Conservation (phyloP, 1,140 invertebrate genomes). For the Charaxes varanes region DNA sequence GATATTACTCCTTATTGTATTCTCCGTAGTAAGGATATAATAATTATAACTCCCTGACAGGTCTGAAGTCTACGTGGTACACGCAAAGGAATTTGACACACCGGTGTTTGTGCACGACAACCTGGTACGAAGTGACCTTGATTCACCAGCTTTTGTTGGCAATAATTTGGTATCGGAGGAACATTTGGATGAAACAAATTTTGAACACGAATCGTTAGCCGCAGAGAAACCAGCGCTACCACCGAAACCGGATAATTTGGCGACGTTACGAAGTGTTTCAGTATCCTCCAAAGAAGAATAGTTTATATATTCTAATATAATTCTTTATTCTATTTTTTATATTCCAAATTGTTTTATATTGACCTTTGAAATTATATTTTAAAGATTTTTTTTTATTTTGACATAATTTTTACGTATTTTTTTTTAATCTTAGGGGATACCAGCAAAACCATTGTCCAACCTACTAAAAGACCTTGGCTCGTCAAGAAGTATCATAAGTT, state of each 20-base stretch:
- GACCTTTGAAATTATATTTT: background rate
- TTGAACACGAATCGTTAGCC: background rate
- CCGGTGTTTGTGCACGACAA: background rate
- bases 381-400: no score
- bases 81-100: no score
- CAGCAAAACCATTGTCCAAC: no score
- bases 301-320: conserved; percentile 1
- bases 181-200: background rate
- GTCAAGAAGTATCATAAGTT: no score
- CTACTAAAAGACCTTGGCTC: no score
- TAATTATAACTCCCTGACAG: no score
- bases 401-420: no score
- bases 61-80: no score
- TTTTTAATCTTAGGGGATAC: no score
- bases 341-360: background rate
- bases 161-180: conserved; percentile 1
- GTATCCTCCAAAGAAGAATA: conserved; percentile 12
- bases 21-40: no score
- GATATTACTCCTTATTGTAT: no score
- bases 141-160: background rate
- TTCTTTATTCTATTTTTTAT: conserved; percentile 6
- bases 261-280: conserved; percentile 25
- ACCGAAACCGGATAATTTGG: conserved; percentile 42
- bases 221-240: conserved; percentile 43
- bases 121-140: background rate